Conservation (phyloP, 1,140 invertebrate species). For the Pseudachorutes palmiensis region DNA sequence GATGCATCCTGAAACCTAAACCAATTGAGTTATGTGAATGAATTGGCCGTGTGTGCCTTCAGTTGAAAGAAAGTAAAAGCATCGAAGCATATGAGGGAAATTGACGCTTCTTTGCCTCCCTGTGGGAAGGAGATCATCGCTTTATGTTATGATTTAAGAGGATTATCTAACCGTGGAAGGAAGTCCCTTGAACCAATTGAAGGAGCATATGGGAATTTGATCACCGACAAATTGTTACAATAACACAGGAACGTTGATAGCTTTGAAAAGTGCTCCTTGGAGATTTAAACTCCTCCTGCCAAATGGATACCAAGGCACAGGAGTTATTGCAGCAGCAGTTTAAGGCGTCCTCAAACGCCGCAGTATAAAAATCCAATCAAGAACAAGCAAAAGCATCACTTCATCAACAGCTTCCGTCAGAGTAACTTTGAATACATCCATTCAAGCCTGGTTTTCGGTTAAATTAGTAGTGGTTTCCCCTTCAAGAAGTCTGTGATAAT, state of each 20-base stretch:
- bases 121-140: no score
- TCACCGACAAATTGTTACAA: background rate
- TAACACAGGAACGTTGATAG: background rate
- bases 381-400: background rate
- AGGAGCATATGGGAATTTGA: background rate
- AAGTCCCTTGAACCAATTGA: slow-evolving; percentile 4
- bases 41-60: no score
- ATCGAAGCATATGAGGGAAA: no score
- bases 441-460: background rate
- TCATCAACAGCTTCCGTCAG: background rate
- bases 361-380: slow-evolving; percentile 11
- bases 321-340: background rate
- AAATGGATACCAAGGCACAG: background rate
- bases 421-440: background rate
- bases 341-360: background rate
- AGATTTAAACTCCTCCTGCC: background rate
- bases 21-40: no score
- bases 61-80: no score
- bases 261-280: background rate
- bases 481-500: background rate
- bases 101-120: no score
- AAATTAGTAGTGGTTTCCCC: background rate
- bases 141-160: no score
- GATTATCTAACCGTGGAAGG: background rate
- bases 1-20: no score